Evolutionary conservation across 2,888 invertebrate species (phyloP).

Genomic region (Orchesellides sinensis): DNA sequence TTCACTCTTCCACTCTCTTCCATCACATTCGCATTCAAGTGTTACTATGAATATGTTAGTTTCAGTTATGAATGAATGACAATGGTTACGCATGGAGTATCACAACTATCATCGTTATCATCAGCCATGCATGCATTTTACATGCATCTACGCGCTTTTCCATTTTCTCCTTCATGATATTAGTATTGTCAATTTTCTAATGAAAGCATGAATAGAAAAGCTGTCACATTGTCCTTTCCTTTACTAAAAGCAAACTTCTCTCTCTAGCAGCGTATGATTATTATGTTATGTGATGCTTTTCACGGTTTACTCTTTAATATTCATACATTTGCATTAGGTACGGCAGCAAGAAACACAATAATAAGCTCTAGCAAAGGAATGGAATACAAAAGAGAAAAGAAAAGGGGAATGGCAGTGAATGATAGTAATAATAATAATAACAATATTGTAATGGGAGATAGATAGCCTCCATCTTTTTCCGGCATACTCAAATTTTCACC

Average conservation of each 20-base stretch:
- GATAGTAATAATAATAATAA: slow-evolving; percentile 48
- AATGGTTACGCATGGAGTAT: no score
- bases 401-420: slow-evolving; percentile 44
- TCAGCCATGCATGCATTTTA: not conserved
- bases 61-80: not conserved
- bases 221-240: not conserved
- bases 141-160: no score
- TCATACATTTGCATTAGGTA: not conserved
- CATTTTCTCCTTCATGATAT: no score
- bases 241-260: not conserved
- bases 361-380: slow-evolving; percentile 47
- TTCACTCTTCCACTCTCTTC: slow-evolving; percentile 2
- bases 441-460: slow-evolving; percentile 34
- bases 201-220: not conserved
- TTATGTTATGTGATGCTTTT: not conserved
- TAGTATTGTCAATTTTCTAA: not conserved
- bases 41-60: not conserved
- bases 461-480: slow-evolving; percentile 24
- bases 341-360: slow-evolving; percentile 24
- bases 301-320: not conserved
- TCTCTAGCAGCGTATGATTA: not conserved
- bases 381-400: slow-evolving; percentile 45
- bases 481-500: no score
- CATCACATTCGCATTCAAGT: not conserved
- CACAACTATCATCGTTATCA: no score